A percentile compares a stretch with the other conserved stretches of the same genome.
phyloP scores from a whole-genome alignment of 2,888 invertebrate genomes.

The Cantharis lateralis region DNA sequence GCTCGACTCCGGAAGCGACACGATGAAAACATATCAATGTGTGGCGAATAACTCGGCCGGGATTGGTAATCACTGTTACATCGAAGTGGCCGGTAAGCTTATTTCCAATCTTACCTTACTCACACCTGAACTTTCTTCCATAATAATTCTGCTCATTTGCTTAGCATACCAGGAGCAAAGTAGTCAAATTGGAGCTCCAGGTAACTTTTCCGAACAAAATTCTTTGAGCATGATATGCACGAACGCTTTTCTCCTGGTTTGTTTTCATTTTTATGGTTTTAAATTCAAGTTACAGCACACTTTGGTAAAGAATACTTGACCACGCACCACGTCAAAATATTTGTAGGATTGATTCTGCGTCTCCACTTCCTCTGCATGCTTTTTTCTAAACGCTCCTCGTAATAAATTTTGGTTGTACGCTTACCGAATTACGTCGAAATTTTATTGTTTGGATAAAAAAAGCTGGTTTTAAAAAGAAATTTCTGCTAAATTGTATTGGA shows the following conservation, averaged over 20 bases:
- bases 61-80: conserved; percentile 63
- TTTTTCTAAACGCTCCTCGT: neutral
- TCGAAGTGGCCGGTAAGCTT: conserved; percentile 68
- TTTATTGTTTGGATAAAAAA: neutral
- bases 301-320: neutral
- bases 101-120: neutral
- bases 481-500: neutral
- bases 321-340: neutral
- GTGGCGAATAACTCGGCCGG: conserved; percentile 85
- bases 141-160: conserved; percentile 44
- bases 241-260: conserved; percentile 46
- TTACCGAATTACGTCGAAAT: neutral
- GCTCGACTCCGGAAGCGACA: conserved; percentile 65
- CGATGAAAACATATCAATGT: conserved; percentile 80
- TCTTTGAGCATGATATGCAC: conserved; percentile 35
- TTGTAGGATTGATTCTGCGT: neutral
- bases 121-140: neutral
- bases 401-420: neutral
- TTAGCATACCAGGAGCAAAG: conserved; percentile 73
- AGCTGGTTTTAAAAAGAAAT: neutral
- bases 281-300: neutral
- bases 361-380: neutral
- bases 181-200: conserved; percentile 60
- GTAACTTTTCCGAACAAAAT: conserved; percentile 44
- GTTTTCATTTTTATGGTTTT: conserved; percentile 3